These are phyloP conservation scores for Rhyacophila evoluta DNA, from an alignment of 2,888 invertebrate genomes.

Conservation along the genomic window DNA sequence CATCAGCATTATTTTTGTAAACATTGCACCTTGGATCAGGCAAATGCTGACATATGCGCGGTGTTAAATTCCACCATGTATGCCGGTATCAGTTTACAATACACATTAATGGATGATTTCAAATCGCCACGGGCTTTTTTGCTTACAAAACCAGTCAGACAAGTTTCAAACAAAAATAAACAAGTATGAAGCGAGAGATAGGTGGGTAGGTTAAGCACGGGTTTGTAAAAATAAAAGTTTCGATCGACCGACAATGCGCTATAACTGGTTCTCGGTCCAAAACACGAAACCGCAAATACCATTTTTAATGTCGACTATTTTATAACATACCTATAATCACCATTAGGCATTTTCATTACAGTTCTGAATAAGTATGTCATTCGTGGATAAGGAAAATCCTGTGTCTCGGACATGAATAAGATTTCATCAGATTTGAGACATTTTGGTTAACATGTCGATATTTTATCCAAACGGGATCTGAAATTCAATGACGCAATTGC, in stretches of 20 bases:
- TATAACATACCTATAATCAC: background rate
- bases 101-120: background rate
- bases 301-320: background rate
- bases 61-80: too few species aligned
- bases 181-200: background rate
- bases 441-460: too few species aligned
- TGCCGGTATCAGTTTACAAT: too few species aligned
- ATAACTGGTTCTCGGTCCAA: background rate
- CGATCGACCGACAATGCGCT: background rate
- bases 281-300: background rate
- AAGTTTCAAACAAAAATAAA: conserved; percentile 6
- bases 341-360: too few species aligned
- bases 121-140: background rate
- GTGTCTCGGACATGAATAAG: background rate
- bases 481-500: too few species aligned
- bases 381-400: background rate
- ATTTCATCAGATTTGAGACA: too few species aligned
- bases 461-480: too few species aligned
- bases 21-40: too few species aligned
- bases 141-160: background rate
- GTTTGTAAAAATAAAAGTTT: background rate
- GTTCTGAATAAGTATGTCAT: too few species aligned
- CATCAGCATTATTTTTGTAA: too few species aligned
- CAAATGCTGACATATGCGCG: too few species aligned
- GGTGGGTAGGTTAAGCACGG: background rate